Percentiles rank a stretch among this genome's conserved stretches.
Evolutionary conservation across 2,797 vertebrate genomes (phyloP).

Genomic region (Acanthurus leucopareius): DNA sequence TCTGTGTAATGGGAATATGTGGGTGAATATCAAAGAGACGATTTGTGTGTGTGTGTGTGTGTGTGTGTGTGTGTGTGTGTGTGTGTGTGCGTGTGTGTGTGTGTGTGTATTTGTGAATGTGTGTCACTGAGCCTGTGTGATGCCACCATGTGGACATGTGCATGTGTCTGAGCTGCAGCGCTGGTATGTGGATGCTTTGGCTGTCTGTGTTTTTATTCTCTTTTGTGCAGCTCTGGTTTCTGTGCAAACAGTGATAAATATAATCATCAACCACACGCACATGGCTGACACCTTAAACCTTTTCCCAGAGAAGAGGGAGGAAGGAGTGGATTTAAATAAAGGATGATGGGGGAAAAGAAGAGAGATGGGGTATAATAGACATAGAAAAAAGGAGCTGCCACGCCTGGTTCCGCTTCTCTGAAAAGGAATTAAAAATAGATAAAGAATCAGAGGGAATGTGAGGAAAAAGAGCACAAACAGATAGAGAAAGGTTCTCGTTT

Average conservation of each 20-base stretch:
- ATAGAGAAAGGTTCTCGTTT: slow-evolving; percentile 16
- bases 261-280: slow-evolving; percentile 62
- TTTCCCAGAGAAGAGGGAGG: slow-evolving; percentile 38
- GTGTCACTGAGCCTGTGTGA: slow-evolving; percentile 32
- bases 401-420: slow-evolving; percentile 57
- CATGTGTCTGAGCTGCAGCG: slow-evolving; percentile 26
- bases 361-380: slow-evolving; percentile 24
- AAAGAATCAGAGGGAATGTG: slow-evolving; percentile 26
- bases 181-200: slow-evolving; percentile 62
- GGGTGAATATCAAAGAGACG: slow-evolving; percentile 40
- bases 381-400: slow-evolving; percentile 40
- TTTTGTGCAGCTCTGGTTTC: slow-evolving; percentile 68
- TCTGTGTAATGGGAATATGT: slow-evolving; percentile 55
- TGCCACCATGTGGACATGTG: slow-evolving; percentile 40
- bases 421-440: slow-evolving; percentile 66
- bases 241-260: slow-evolving; percentile 81
- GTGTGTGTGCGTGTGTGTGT: slow-evolving; percentile 17
- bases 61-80: slow-evolving; percentile 25
- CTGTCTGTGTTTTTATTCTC: slow-evolving; percentile 66
- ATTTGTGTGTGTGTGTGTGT: slow-evolving; percentile 17
- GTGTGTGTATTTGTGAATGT: slow-evolving; percentile 24
- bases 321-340: slow-evolving; percentile 41
- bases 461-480: slow-evolving; percentile 21
- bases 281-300: slow-evolving; percentile 58
- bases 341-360: background rate